Evolutionary conservation across 2,888 invertebrate genomes (phyloP).

Genomic region (Drosophila maculinotata): DNA sequence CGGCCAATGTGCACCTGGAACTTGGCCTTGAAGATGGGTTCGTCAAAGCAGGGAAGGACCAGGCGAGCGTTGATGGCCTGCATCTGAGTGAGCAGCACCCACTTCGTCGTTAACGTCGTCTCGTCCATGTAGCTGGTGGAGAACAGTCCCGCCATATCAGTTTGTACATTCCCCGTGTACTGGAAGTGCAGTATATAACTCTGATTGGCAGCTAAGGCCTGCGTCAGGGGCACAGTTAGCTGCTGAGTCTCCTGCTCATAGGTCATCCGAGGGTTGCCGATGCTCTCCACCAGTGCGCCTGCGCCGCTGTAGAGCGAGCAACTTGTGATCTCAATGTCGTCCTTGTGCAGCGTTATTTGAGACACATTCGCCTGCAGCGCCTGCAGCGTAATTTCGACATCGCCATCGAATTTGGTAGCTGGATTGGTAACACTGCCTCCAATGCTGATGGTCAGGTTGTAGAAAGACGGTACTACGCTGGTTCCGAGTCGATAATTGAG

Average conservation of each 20-base stretch:
- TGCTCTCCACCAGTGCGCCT: conserved; percentile 31
- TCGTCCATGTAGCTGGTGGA: conserved; percentile 68
- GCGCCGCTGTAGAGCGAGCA: conserved; percentile 47
- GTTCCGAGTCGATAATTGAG: conserved; percentile 74
- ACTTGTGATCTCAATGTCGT: conserved; percentile 55
- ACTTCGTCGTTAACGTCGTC: conserved; percentile 53
- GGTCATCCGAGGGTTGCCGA: conserved; percentile 37
- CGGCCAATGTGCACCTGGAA: conserved; percentile 88
- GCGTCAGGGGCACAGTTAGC: conserved; percentile 84
- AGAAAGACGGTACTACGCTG: conserved; percentile 86
- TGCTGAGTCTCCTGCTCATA: conserved; percentile 82
- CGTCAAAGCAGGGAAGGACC: conserved; percentile 92
- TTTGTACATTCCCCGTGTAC: conserved; percentile 86
- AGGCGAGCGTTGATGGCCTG: conserved; percentile 88
- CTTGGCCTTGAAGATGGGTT: conserved; percentile 89
- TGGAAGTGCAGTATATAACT: conserved; percentile 85
- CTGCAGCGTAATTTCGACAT: conserved; percentile 85
- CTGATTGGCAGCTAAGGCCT: conserved; percentile 74
- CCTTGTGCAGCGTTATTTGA: conserved; percentile 86
- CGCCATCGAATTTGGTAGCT: conserved; percentile 75
- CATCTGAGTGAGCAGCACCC: conserved; percentile 88
- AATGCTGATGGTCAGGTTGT: conserved; percentile 86
- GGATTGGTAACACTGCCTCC: conserved; percentile 55
- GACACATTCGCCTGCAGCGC: conserved; percentile 80
- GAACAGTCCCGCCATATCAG: conserved; percentile 76